Evolutionary conservation across 2,113 vertebrate species (phyloP).

Genomic region (Macquaria ambigua): DNA sequence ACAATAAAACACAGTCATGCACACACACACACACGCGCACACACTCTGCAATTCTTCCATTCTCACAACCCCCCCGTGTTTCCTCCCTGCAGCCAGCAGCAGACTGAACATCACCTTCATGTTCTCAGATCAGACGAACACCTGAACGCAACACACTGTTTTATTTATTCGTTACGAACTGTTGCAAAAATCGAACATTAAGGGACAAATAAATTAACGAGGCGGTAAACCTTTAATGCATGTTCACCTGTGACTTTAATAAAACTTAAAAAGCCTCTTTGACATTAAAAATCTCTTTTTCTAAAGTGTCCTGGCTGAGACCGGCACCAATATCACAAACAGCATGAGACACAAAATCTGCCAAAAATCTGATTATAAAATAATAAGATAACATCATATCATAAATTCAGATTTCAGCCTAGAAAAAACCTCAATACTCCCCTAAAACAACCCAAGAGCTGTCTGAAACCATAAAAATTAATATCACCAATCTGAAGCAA

Average conservation of each 20-base stretch:
- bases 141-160: constrained; percentile 6
- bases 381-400: background rate
- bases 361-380: background rate
- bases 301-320: no score
- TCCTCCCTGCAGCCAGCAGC: constrained; percentile 16
- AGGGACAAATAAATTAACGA: background rate
- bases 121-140: background rate
- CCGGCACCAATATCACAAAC: background rate
- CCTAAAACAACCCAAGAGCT: background rate
- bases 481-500: background rate
- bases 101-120: constrained; percentile 1
- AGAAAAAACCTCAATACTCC: background rate
- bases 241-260: background rate
- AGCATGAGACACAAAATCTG: background rate
- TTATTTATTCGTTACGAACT: no score
- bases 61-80: constrained; percentile 42
- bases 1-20: background rate
- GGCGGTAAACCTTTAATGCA: no score
- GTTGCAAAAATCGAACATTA: background rate
- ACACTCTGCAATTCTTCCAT: constrained; percentile 49
- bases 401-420: background rate
- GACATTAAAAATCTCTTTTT: background rate
- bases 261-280: background rate
- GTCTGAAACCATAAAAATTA: no score
- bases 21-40: background rate